Evolutionary conservation across 2,888 invertebrate genomes (phyloP).

Genomic region (Synergus japonicus): DNA sequence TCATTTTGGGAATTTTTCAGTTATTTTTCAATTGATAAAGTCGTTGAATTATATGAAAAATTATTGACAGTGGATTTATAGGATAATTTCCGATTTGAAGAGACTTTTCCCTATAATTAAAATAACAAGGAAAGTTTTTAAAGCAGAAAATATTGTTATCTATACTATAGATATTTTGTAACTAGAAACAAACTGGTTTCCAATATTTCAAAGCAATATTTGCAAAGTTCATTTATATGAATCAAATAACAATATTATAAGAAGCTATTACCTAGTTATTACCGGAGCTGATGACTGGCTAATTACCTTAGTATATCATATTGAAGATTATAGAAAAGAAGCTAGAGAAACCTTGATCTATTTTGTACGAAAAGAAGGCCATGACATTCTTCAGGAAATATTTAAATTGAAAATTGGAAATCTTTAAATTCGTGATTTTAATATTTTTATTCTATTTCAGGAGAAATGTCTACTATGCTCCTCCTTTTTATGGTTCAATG

Average conservation of each 20-base stretch:
- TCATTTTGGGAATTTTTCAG: no score
- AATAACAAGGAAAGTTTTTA: no score
- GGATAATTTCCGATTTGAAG: no score
- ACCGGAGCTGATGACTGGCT: neutral
- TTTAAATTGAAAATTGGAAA: neutral
- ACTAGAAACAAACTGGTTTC: neutral
- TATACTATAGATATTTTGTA: neutral
- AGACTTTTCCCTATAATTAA: no score
- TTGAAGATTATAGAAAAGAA: neutral
- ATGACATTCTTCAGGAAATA: no score
- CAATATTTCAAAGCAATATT: neutral
- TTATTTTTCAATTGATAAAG: no score
- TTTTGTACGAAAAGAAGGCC: neutral
- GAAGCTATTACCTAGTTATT: neutral
- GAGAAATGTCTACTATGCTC: constrained; percentile 82
- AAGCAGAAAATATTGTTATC: no score
- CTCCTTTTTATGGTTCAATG: constrained; percentile 81
- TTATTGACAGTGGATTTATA: no score
- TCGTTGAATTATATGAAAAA: no score
- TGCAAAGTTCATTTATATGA: neutral
- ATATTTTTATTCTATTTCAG: constrained; percentile 70
- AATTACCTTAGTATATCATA: neutral
- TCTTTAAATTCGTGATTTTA: neutral
- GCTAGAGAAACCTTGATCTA: neutral
- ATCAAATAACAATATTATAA: neutral